These are phyloP conservation scores for Pseudomyrmex concolor DNA, from an alignment of 1,140 invertebrate genomes.

Conservation along the genomic window DNA sequence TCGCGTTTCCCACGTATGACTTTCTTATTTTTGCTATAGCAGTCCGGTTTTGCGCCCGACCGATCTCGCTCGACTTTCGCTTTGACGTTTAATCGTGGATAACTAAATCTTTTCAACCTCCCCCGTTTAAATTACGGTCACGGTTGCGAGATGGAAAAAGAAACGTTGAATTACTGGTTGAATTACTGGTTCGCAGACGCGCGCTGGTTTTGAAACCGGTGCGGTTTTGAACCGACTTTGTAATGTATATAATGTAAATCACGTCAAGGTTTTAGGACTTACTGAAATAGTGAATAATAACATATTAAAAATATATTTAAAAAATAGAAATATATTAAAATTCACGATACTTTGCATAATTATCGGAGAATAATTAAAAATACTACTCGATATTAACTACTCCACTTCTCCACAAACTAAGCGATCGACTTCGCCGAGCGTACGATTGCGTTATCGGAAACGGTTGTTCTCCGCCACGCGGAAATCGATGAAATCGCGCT, in stretches of 20 bases:
- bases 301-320: not conserved
- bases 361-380: not conserved
- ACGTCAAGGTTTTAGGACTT: not conserved
- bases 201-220: slow-evolving; percentile 14
- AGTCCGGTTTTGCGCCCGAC: slow-evolving; percentile 39
- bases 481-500: slow-evolving; percentile 45
- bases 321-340: not conserved
- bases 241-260: no score
- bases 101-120: slow-evolving; percentile 22
- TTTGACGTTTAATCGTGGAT: slow-evolving; percentile 23
- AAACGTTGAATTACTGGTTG: no score
- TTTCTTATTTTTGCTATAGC: slow-evolving; percentile 12
- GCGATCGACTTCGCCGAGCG: slow-evolving; percentile 3
- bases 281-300: not conserved
- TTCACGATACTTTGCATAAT: not conserved
- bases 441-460: slow-evolving; percentile 47
- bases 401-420: not conserved
- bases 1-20: slow-evolving; percentile 41
- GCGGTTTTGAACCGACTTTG: no score
- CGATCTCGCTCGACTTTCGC: slow-evolving; percentile 14
- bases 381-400: not conserved
- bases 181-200: slow-evolving; percentile 5
- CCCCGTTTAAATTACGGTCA: slow-evolving; percentile 6
- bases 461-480: not conserved
- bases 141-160: slow-evolving; percentile 3